Conservation (phyloP, 2,888 invertebrate species). For the Cordilura impudica region DNA sequence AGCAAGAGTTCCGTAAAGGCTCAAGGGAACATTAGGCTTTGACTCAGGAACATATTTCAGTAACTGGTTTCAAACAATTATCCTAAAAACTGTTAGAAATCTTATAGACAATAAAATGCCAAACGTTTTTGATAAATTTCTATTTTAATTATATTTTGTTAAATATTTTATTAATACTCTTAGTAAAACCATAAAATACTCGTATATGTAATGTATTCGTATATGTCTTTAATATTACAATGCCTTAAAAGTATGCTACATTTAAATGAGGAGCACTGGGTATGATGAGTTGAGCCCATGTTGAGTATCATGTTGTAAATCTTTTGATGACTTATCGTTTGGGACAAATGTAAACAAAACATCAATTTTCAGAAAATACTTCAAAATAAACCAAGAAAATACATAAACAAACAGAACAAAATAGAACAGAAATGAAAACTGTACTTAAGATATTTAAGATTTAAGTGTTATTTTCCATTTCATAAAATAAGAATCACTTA, state of each 20-base stretch:
- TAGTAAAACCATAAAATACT: not conserved
- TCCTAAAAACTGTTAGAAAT: too few species aligned
- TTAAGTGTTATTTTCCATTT: slow-evolving; percentile 46
- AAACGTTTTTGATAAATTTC: not conserved
- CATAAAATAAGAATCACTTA: slow-evolving; percentile 59
- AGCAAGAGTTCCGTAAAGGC: too few species aligned
- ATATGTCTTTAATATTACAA: not conserved
- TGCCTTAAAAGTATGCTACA: not conserved
- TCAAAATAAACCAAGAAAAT: not conserved
- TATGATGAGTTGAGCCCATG: not conserved
- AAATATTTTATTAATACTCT: not conserved
- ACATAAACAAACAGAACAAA: not conserved
- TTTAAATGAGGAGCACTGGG: not conserved
- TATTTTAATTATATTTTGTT: slow-evolving; percentile 1
- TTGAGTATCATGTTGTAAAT: not conserved
- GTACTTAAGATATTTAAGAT: slow-evolving; percentile 2
- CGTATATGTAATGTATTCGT: too few species aligned
- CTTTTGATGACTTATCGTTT: slow-evolving; percentile 3
- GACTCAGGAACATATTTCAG: too few species aligned
- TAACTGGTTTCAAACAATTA: too few species aligned
- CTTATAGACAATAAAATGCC: too few species aligned
- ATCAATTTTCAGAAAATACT: slow-evolving; percentile 32
- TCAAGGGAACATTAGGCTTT: too few species aligned
- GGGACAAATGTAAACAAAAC: slow-evolving; percentile 31
- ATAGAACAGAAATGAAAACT: slow-evolving; percentile 17